These are phyloP conservation scores for Hypomecis atomaria DNA, from an alignment of 2,888 invertebrate genomes.

Conservation along the genomic window DNA sequence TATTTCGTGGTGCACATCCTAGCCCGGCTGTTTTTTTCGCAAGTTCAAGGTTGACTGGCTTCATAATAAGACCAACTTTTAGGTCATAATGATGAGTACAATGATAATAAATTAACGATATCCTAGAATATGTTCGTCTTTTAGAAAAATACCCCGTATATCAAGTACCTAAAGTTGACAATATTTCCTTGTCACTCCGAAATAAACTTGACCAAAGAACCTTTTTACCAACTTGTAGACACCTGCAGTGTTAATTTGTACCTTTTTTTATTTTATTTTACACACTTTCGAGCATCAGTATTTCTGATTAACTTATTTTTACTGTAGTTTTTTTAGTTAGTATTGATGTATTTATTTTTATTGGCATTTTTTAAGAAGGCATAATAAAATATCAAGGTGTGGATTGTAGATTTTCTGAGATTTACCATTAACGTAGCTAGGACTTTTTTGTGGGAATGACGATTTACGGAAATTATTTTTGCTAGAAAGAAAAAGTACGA, in stretches of 20 bases:
- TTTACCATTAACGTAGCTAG: too few species aligned
- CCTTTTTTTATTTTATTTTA: conserved; percentile 20
- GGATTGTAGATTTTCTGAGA: conserved; percentile 1
- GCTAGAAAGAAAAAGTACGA: too few species aligned
- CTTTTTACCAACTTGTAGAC: conserved; percentile 27
- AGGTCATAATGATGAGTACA: too few species aligned
- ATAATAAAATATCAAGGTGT: background rate
- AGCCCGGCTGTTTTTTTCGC: too few species aligned
- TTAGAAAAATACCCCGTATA: background rate
- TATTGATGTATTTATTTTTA: conserved; percentile 26
- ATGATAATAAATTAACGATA: too few species aligned
- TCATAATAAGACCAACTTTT: too few species aligned
- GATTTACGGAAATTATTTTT: too few species aligned
- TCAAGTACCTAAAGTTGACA: conserved; percentile 16
- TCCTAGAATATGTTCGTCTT: too few species aligned
- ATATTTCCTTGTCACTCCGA: conserved; percentile 17
- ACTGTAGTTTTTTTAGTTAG: conserved; percentile 9
- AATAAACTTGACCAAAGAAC: conserved; percentile 41
- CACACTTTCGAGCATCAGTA: conserved; percentile 37
- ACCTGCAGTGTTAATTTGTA: conserved; percentile 26
- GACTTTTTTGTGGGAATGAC: too few species aligned
- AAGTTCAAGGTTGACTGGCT: too few species aligned
- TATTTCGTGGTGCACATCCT: too few species aligned
- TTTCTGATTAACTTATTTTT: conserved; percentile 32
- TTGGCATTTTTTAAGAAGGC: conserved; percentile 7